Evolutionary conservation across 2,113 vertebrate genomes (phyloP).

Genomic region (Otocyon megalotis): DNA sequence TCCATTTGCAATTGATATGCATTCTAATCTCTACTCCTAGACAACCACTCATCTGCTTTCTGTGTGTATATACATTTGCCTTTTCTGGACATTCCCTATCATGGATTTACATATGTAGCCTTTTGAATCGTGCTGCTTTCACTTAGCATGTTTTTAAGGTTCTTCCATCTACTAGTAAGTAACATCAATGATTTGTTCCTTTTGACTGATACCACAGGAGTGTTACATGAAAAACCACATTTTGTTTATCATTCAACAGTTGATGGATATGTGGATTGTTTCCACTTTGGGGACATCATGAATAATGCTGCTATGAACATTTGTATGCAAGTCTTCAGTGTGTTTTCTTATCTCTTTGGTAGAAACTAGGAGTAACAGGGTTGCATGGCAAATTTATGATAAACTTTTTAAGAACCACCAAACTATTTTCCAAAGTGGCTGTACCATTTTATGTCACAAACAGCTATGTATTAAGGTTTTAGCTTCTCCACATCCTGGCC

Average conservation of each 20-base stretch:
- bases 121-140: neutral
- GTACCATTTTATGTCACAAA: neutral
- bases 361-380: neutral
- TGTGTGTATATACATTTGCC: neutral
- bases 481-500: neutral
- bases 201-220: neutral
- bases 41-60: neutral
- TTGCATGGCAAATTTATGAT: neutral
- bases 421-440: neutral
- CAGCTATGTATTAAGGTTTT: neutral
- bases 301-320: neutral
- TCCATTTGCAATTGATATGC: neutral
- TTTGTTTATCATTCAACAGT: slow-evolving; percentile 1
- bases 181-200: neutral
- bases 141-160: neutral
- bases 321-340: neutral
- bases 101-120: neutral
- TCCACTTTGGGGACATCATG: neutral
- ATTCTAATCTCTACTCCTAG: neutral
- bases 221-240: neutral
- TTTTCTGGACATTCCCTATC: neutral
- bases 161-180: neutral
- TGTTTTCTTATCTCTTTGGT: neutral
- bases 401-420: neutral
- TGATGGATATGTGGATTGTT: neutral